These are phyloP conservation scores for Eumaeus atala DNA, from an alignment of 1,140 invertebrate species.

Conservation along the genomic window DNA sequence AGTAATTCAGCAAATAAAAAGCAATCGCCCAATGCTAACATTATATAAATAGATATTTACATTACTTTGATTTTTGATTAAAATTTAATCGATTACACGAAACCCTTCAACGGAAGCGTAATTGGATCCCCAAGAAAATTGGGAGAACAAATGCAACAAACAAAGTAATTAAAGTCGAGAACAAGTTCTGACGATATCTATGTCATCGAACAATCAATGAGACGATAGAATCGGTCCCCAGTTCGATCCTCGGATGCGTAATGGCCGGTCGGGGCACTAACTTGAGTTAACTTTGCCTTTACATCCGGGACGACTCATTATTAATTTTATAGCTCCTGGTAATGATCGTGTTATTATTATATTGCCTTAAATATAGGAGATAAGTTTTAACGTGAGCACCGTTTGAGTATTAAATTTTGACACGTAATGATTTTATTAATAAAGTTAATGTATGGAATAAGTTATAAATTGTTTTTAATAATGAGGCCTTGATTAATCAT, in stretches of 20 bases:
- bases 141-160: slow-evolving; percentile 29
- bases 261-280: slow-evolving; percentile 16
- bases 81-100: slow-evolving; percentile 6
- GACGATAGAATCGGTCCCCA: slow-evolving; percentile 28
- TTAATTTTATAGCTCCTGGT: slow-evolving; percentile 35
- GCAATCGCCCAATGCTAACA: background rate
- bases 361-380: too few relatives aligned
- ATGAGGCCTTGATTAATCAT: slow-evolving; percentile 5
- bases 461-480: slow-evolving; percentile 2
- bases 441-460: too few relatives aligned
- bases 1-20: too few relatives aligned
- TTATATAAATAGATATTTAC: background rate
- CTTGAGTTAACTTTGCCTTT: slow-evolving; percentile 33
- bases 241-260: slow-evolving; percentile 27
- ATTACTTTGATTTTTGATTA: slow-evolving; percentile 7
- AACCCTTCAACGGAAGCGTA: slow-evolving; percentile 1
- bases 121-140: slow-evolving; percentile 8
- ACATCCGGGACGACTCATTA: slow-evolving; percentile 30
- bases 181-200: slow-evolving; percentile 29
- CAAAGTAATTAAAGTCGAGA: slow-evolving; percentile 37
- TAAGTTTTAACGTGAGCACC: too few relatives aligned
- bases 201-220: slow-evolving; percentile 44
- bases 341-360: slow-evolving; percentile 12
- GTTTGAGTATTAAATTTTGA: too few relatives aligned
- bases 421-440: too few relatives aligned